These are phyloP conservation scores for Aspiorhynchus laticeps DNA, from an alignment of 2,113 vertebrate species.

Conservation along the genomic window DNA sequence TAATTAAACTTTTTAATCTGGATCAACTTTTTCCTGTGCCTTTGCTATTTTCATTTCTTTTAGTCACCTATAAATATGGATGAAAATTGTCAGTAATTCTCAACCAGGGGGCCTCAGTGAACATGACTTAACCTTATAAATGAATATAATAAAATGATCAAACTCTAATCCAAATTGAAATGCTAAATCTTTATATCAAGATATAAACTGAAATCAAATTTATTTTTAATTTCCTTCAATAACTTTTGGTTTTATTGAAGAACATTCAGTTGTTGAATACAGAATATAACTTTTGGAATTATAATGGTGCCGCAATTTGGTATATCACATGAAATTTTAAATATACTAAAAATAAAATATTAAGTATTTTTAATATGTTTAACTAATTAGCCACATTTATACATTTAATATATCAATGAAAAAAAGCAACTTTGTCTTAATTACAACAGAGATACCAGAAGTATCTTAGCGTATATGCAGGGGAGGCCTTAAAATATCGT, in stretches of 20 bases:
- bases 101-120: background rate
- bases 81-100: background rate
- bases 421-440: background rate
- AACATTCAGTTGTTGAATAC: background rate
- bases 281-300: background rate
- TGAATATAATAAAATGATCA: background rate
- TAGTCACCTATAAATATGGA: background rate
- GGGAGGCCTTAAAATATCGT: background rate
- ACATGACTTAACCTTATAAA: too few relatives aligned
- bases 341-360: background rate
- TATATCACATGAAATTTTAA: background rate
- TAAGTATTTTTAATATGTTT: background rate
- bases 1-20: slow-evolving; percentile 78
- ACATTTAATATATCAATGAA: background rate
- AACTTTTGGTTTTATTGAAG: background rate
- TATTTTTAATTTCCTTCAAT: background rate
- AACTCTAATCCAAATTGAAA: background rate
- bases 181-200: background rate
- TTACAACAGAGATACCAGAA: background rate
- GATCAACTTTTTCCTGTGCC: slow-evolving; percentile 51
- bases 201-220: background rate
- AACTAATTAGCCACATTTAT: background rate
- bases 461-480: background rate
- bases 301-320: background rate
- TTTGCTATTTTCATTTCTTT: slow-evolving; percentile 33